Conservation (phyloP, 2,888 invertebrate species). For the Reticulitermes lucifugus region DNA sequence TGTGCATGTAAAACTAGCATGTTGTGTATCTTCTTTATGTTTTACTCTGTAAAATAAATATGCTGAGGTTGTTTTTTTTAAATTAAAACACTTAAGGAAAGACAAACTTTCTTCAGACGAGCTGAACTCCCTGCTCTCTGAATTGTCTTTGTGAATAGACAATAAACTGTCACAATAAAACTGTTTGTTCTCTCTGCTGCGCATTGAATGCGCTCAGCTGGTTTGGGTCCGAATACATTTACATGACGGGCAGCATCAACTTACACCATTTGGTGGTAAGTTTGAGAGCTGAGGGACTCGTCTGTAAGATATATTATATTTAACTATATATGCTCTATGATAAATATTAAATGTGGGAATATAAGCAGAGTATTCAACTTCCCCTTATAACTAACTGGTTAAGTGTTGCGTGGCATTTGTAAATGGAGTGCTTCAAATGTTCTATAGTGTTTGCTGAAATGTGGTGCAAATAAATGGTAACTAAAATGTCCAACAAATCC, state of each 20-base stretch:
- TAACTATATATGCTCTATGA: constrained; percentile 46
- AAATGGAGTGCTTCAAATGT: constrained; percentile 53
- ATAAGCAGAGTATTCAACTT: constrained; percentile 20
- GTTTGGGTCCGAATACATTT: constrained; percentile 58
- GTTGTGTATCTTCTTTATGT: constrained; percentile 32
- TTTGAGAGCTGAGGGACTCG: constrained; percentile 50
- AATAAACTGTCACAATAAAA: constrained; percentile 50
- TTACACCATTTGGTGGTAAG: constrained; percentile 43
- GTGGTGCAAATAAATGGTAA: constrained; percentile 54
- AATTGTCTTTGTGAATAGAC: constrained; percentile 51
- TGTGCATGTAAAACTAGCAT: constrained; percentile 8
- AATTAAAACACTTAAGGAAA: constrained; percentile 30
- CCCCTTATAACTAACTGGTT: constrained; percentile 40
- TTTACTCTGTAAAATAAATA: constrained; percentile 37
- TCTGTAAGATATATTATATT: constrained; percentile 51
- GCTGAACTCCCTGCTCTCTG: constrained; percentile 41
- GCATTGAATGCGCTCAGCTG: constrained; percentile 54
- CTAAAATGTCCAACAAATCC: constrained; percentile 37
- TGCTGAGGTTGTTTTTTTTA: constrained; percentile 46
- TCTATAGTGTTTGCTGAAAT: constrained; percentile 53
- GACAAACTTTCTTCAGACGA: constrained; percentile 43
- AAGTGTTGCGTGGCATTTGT: constrained; percentile 51
- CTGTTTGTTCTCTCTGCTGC: constrained; percentile 30
- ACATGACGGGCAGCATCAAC: constrained; percentile 23
- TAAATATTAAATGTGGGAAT: constrained; percentile 45